These are phyloP conservation scores for Rhopalosiphum maidis DNA, from an alignment of 1,140 invertebrate genomes.

Conservation along the genomic window DNA sequence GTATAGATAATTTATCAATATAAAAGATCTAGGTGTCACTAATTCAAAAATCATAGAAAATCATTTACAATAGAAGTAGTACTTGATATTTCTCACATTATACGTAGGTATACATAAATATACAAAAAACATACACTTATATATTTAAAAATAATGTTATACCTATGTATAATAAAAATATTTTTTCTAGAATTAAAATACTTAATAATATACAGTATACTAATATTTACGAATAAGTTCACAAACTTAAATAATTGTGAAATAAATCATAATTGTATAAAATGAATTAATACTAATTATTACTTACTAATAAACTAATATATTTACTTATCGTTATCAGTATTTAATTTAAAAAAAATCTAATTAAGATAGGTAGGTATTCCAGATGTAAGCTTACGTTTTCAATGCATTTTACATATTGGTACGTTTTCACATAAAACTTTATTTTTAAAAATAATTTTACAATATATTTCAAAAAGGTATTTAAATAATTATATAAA, in stretches of 20 bases:
- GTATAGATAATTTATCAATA: constrained; percentile 20
- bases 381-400: no score
- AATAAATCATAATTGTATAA: background rate
- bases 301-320: background rate
- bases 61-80: constrained; percentile 3
- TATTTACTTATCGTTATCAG: no score
- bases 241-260: background rate
- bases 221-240: background rate
- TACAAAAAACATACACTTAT: background rate
- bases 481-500: no score
- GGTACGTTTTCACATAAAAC: no score
- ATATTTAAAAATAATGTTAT: background rate
- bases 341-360: no score
- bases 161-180: background rate
- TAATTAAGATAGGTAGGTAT: no score
- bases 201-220: background rate
- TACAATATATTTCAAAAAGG: no score
- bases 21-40: constrained; percentile 38
- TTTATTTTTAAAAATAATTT: no score
- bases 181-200: background rate
- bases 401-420: no score
- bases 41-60: constrained; percentile 29
- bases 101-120: background rate
- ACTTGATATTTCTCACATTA: background rate
- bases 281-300: background rate